These are phyloP conservation scores for Calyptommatus sinebrachiatus DNA, from an alignment of 2,113 vertebrate genomes.

Conservation along the genomic window DNA sequence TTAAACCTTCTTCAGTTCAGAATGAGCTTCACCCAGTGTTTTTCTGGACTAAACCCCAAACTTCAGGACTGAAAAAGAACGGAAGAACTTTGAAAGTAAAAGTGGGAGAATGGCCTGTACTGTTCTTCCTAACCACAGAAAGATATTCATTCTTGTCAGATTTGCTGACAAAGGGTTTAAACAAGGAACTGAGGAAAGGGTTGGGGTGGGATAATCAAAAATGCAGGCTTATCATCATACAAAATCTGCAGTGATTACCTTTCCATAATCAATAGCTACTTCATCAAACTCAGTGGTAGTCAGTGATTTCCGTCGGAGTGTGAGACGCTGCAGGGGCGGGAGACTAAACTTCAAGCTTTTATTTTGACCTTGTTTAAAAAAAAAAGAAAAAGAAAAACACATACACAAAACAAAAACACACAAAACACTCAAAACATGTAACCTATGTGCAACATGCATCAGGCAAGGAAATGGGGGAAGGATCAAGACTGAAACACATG, in stretches of 20 bases:
- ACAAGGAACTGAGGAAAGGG: constrained; percentile 54
- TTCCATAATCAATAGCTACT: constrained; percentile 85
- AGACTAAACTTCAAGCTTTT: constrained; percentile 82
- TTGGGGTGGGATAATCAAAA: constrained; percentile 49
- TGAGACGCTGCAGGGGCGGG: constrained; percentile 78
- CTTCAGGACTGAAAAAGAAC: no score
- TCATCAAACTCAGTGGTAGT: constrained; percentile 87
- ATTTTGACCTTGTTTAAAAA: constrained; percentile 77
- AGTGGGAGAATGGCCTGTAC: neutral
- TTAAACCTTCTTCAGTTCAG: no score
- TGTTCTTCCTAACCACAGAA: neutral
- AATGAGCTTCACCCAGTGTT: no score
- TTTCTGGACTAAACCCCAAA: no score
- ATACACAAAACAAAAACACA: constrained; percentile 60
- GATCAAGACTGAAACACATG: neutral
- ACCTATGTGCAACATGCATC: constrained; percentile 38
- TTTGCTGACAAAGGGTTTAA: constrained; percentile 29
- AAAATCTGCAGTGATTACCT: constrained; percentile 74
- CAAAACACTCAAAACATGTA: constrained; percentile 39
- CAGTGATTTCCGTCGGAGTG: constrained; percentile 71
- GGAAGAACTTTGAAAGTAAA: no score
- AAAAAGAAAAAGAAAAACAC: constrained; percentile 57
- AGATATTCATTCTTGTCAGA: neutral
- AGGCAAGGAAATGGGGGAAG: neutral
- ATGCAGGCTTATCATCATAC: constrained; percentile 48